Evolutionary conservation across 2,113 vertebrate species (phyloP), one percentile per base, ranked within the genome.

Genomic region (Sinosuthora webbiana): DNA sequence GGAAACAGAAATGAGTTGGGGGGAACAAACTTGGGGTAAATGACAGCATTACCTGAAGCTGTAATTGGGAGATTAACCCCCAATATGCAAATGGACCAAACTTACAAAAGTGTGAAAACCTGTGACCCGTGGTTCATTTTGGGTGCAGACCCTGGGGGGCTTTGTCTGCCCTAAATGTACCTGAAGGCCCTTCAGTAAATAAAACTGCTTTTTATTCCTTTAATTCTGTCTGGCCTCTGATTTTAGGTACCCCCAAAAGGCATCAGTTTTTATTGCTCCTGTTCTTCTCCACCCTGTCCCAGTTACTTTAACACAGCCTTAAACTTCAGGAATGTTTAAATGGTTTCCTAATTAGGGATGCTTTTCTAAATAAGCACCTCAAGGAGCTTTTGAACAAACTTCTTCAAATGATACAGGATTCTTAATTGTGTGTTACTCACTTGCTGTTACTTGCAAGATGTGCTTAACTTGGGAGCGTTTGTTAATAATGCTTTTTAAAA

Each of bases 101-200:
- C 7, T 47, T 10, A 31, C 3, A 24, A 24, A 60, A 37, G 27
- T 47, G 20, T 60, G 56, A 11, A 47, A 75, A 13, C 9, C 2
- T 4, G 1, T 55, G 30, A n/a, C 42, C 25, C 7, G 2, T 5
- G 3, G 6, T 45, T 8, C 42, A 78, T 76, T 78, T 11, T 42
- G 37, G 15, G 11, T 63, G 75, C 1, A 78, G 17, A 1, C 35
- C 18, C 37, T 78, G 37, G 18, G 35, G 41, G 5, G 13, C 10
- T 63, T n/a, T 1, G 0, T n/a, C 47, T 53, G 19, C 4, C 31
- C 15, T 1, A 2, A 4, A 53, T 64, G 31, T 18, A 18, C 37
- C 47, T 79, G 60, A 64, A 42, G 10, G 15, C 39, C 24, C 19
- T 44, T 42, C 15, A 65, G 19, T 53, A 65, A 79, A 44, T 14